These are phyloP conservation scores for Andrena trimmerana DNA, from an alignment of 2,888 invertebrate species.

Conservation along the genomic window DNA sequence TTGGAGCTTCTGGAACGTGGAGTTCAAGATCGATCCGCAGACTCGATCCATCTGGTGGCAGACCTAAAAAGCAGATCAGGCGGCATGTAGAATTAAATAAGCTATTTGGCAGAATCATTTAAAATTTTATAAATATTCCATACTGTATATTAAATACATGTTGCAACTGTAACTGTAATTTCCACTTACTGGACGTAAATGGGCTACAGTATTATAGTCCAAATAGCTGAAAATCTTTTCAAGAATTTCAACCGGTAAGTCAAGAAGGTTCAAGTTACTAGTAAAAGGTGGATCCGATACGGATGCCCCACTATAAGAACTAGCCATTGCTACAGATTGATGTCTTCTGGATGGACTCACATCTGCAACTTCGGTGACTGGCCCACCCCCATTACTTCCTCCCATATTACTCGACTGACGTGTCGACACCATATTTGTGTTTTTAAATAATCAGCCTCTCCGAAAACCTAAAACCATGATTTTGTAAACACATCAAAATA, in stretches of 20 bases:
- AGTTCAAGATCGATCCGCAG: constrained; percentile 92
- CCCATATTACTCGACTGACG: constrained; percentile 86
- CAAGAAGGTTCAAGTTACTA: constrained; percentile 86
- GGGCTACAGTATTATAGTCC: constrained; percentile 92
- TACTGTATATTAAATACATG: not conserved
- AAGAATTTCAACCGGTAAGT: constrained; percentile 92
- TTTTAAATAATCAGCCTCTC: constrained; percentile 44
- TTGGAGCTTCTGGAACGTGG: constrained; percentile 94
- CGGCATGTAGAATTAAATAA: not conserved
- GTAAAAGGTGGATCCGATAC: constrained; percentile 66
- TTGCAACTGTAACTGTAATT: not conserved
- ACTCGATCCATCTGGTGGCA: constrained; percentile 92
- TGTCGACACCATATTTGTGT: constrained; percentile 86
- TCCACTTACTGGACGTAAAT: constrained; percentile 91
- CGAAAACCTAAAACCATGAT: constrained; percentile 62
- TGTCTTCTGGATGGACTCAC: constrained; percentile 75
- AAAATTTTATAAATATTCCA: constrained; percentile 8
- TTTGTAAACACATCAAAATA: not conserved
- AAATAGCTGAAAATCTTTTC: constrained; percentile 92
- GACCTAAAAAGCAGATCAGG: constrained; percentile 87
- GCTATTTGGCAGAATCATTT: not conserved
- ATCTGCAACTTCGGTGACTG: constrained; percentile 77
- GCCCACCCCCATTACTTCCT: constrained; percentile 81
- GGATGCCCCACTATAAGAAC: constrained; percentile 66
- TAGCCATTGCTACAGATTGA: constrained; percentile 74